Evolutionary conservation across 1,140 invertebrate species (phyloP).

Genomic region (Apis mellifera): DNA sequence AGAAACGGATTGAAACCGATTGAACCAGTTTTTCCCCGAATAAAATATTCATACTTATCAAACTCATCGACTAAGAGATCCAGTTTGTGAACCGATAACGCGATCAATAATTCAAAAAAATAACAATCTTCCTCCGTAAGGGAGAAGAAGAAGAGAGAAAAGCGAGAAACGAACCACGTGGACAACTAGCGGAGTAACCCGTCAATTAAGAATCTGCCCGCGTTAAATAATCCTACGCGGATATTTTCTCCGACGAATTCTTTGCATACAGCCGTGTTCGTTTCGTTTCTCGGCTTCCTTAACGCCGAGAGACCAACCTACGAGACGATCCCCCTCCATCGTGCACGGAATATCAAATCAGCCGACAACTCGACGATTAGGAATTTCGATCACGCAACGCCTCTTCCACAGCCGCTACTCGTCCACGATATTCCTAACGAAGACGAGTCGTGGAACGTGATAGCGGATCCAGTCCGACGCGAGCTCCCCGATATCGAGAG

Average conservation of each 20-base stretch:
- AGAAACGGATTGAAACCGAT: background rate
- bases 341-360: slow-evolving; percentile 36
- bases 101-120: background rate
- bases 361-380: slow-evolving; percentile 38
- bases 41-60: background rate
- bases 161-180: too few relatives aligned
- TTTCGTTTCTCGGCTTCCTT: background rate
- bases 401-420: slow-evolving; percentile 26
- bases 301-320: slow-evolving; percentile 6
- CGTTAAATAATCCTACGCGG: slow-evolving; percentile 12
- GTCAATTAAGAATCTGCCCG: slow-evolving; percentile 9
- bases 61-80: background rate
- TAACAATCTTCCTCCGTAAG: background rate
- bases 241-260: slow-evolving; percentile 3
- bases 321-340: background rate
- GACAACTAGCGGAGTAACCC: too few relatives aligned
- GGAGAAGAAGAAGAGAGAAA: background rate
- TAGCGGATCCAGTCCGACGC: slow-evolving; percentile 18
- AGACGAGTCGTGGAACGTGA: slow-evolving; percentile 12
- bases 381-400: slow-evolving; percentile 44
- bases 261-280: slow-evolving; percentile 5
- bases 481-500: slow-evolving; percentile 40
- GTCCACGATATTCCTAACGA: slow-evolving; percentile 27
- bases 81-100: background rate
- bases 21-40: background rate